Percentiles rank a stretch among this genome's conserved stretches.
These are phyloP conservation scores for Mesoclemmys tuberculata DNA, from an alignment of 2,113 vertebrate species.

Conservation along the genomic window DNA sequence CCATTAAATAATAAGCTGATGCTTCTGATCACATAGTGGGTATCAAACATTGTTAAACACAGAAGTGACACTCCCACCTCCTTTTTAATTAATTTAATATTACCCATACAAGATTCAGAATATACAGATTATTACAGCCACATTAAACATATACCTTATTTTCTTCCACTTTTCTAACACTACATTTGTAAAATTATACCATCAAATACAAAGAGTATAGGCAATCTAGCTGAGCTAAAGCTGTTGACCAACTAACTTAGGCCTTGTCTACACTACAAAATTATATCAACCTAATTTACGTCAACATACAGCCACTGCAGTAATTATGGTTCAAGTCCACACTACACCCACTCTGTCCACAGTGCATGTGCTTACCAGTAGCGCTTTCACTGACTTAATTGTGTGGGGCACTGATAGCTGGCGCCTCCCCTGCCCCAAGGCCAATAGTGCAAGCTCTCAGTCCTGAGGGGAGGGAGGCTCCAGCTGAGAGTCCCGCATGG, in stretches of 20 bases:
- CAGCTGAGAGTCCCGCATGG: not conserved
- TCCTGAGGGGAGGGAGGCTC: too few relatives aligned
- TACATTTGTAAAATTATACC: not conserved
- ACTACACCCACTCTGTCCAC: not conserved
- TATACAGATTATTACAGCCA: not conserved
- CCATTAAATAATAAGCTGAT: not conserved
- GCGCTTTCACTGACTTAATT: not conserved
- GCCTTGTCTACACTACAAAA: not conserved
- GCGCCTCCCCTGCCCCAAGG: too few relatives aligned
- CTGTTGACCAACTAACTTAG: not conserved
- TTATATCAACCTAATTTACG: not conserved
- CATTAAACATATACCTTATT: not conserved
- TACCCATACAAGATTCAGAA: not conserved
- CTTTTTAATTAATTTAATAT: not conserved
- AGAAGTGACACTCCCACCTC: not conserved
- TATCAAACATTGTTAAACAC: not conserved
- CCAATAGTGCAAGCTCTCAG: too few relatives aligned
- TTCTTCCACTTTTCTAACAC: not conserved
- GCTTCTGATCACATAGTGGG: not conserved
- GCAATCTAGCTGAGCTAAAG: not conserved
- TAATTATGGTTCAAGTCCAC: not conserved
- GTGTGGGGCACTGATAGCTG: not conserved
- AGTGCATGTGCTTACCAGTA: not conserved
- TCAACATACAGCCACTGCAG: not conserved
- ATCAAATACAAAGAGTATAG: not conserved